phyloP scores from a whole-genome alignment of 2,888 invertebrate species.

The Limnephilus auricula region DNA sequence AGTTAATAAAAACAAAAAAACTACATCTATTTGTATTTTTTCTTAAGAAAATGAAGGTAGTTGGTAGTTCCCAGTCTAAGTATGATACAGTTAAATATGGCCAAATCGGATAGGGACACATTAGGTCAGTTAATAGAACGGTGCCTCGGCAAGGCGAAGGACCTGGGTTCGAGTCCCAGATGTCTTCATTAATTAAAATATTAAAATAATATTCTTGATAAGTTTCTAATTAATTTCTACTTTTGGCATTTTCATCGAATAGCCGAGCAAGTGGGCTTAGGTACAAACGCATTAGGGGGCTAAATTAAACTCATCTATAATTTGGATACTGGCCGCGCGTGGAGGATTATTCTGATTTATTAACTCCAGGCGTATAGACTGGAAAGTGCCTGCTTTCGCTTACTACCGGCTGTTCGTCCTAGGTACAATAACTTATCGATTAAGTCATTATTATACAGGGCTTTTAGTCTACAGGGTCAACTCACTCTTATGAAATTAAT shows the following conservation, averaged over 20 bases:
- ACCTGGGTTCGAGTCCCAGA: no score
- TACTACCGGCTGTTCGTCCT: neutral
- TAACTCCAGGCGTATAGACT: slow-evolving; percentile 23
- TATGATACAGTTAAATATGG: no score
- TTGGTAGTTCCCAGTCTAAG: no score
- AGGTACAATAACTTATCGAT: neutral
- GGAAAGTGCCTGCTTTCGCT: slow-evolving; percentile 7
- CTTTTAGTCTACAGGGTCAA: neutral
- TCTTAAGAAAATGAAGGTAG: no score
- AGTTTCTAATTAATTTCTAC: neutral
- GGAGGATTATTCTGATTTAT: slow-evolving; percentile 53
- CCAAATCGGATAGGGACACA: no score
- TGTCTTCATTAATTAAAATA: no score
- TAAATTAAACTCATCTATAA: slow-evolving; percentile 47
- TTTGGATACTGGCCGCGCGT: slow-evolving; percentile 32
- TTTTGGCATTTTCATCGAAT: neutral
- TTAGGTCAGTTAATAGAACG: no score
- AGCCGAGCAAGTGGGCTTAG: neutral
- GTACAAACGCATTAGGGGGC: slow-evolving; percentile 9
- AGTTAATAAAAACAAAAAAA: no score
- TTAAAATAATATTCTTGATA: neutral
- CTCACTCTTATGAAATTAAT: neutral
- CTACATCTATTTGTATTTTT: no score
- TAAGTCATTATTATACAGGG: neutral
- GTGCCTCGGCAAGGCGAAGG: no score